Conservation (phyloP, 2,888 invertebrate species). For the Steinernema carpocapsae region DNA sequence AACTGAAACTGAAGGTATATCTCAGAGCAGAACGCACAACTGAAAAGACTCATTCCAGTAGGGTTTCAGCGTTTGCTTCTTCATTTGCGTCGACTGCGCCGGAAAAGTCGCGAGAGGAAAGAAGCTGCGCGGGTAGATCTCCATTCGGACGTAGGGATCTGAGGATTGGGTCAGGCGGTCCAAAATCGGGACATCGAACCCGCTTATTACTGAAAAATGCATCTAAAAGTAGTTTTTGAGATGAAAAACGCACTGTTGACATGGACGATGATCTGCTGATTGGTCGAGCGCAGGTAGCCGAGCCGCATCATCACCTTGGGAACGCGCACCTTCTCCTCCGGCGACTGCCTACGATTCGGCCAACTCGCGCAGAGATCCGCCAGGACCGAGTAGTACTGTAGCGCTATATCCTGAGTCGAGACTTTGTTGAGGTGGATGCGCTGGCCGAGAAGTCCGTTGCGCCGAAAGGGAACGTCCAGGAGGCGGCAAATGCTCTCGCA, state of each 20-base stretch:
- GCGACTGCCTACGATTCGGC: constrained; percentile 29
- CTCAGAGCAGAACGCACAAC: constrained; percentile 44
- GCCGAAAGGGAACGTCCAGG: constrained; percentile 41
- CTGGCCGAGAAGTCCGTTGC: constrained; percentile 18
- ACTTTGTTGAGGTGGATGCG: constrained; percentile 43
- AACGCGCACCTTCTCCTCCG: constrained; percentile 25
- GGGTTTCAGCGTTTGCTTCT: constrained; percentile 55
- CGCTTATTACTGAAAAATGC: constrained; percentile 46
- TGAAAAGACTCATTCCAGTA: constrained; percentile 55
- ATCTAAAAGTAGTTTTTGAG: neutral
- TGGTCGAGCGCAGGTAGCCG: constrained; percentile 47
- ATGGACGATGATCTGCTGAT: constrained; percentile 47
- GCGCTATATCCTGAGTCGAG: constrained; percentile 46
- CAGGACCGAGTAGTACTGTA: constrained; percentile 48
- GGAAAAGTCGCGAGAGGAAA: constrained; percentile 53
- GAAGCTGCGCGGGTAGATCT: constrained; percentile 56
- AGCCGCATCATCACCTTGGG: constrained; percentile 40
- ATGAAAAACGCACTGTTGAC: constrained; percentile 38
- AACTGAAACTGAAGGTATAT: neutral
- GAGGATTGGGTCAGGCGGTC: constrained; percentile 46
- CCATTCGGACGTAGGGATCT: constrained; percentile 62
- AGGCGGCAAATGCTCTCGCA: constrained; percentile 41
- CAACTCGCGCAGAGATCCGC: constrained; percentile 43
- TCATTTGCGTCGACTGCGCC: constrained; percentile 54
- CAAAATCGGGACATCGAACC: constrained; percentile 45